These are phyloP conservation scores for Schizotus pectinicornis DNA, from an alignment of 2,888 invertebrate genomes.

Conservation along the genomic window DNA sequence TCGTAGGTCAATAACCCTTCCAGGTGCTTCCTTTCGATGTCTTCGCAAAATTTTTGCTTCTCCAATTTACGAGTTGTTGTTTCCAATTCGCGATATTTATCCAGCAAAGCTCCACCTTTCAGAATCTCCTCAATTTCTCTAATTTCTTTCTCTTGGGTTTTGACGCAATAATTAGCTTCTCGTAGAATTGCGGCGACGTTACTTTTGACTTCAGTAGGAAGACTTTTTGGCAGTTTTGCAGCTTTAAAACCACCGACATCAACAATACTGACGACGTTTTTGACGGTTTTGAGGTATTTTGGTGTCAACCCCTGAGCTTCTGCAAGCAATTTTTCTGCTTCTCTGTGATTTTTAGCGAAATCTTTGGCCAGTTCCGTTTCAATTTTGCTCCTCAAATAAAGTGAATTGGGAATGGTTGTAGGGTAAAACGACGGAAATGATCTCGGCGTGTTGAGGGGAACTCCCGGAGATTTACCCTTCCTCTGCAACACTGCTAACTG, in stretches of 20 bases:
- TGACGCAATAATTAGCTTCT: constrained; percentile 61
- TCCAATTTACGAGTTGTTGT: constrained; percentile 59
- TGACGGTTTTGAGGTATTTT: constrained; percentile 22
- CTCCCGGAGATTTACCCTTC: constrained; percentile 12
- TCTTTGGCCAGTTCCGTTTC: constrained; percentile 36
- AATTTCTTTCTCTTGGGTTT: constrained; percentile 60
- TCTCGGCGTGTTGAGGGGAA: constrained; percentile 33
- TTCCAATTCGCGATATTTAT: constrained; percentile 58
- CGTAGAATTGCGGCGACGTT: constrained; percentile 62
- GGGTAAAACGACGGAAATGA: constrained; percentile 29
- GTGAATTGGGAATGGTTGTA: constrained; percentile 37
- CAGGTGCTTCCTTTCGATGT: constrained; percentile 66
- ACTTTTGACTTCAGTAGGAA: constrained; percentile 55
- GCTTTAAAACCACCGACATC: constrained; percentile 21
- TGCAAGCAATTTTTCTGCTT: constrained; percentile 40
- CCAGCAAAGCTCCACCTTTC: constrained; percentile 58
- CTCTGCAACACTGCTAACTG: constrained; percentile 34
- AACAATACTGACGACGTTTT: constrained; percentile 11
- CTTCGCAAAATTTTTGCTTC: constrained; percentile 61
- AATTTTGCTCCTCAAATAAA: constrained; percentile 33
- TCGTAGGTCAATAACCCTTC: constrained; percentile 65
- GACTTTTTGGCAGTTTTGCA: constrained; percentile 25
- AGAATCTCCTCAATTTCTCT: constrained; percentile 62
- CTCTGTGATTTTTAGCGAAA: constrained; percentile 39
- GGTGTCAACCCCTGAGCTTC: constrained; percentile 37